Conservation (phyloP, 2,888 invertebrate species). For the Allacma fusca region DNA sequence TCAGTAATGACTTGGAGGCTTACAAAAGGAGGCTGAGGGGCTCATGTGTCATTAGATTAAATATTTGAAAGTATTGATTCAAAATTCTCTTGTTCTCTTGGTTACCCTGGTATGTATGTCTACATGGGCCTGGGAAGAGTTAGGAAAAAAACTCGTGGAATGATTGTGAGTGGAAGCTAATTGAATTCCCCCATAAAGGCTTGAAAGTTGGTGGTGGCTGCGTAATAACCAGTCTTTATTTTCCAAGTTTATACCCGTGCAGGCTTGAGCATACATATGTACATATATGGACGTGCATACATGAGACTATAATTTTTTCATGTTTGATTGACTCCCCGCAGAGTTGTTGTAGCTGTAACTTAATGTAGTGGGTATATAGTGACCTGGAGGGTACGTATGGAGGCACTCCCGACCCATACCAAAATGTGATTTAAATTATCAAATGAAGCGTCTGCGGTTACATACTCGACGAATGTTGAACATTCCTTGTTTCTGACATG, state of each 20-base stretch:
- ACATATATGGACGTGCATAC: not conserved
- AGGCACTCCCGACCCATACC: not conserved
- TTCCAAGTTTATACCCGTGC: no score
- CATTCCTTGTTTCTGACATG: conserved; percentile 36
- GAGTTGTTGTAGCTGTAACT: not conserved
- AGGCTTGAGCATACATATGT: no score
- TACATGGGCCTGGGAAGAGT: no score
- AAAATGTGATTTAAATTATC: conserved; percentile 16
- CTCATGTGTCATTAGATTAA: no score
- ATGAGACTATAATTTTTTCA: not conserved
- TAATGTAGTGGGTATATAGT: no score
- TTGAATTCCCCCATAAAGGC: conserved; percentile 3
- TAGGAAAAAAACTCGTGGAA: not conserved
- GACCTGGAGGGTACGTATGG: not conserved
- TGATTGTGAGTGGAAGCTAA: conserved; percentile 3
- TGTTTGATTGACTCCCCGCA: conserved; percentile 7
- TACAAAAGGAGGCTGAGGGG: no score
- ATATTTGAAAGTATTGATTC: no score
- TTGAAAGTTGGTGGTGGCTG: conserved; percentile 1
- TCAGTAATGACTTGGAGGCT: no score
- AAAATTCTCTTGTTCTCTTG: no score
- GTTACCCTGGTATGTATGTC: no score
- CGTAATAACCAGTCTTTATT: not conserved
- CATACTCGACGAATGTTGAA: not conserved
- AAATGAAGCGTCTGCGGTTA: conserved; percentile 12